These are phyloP conservation scores for Mungos mungo DNA, from an alignment of 2,113 vertebrate genomes.

Conservation along the genomic window DNA sequence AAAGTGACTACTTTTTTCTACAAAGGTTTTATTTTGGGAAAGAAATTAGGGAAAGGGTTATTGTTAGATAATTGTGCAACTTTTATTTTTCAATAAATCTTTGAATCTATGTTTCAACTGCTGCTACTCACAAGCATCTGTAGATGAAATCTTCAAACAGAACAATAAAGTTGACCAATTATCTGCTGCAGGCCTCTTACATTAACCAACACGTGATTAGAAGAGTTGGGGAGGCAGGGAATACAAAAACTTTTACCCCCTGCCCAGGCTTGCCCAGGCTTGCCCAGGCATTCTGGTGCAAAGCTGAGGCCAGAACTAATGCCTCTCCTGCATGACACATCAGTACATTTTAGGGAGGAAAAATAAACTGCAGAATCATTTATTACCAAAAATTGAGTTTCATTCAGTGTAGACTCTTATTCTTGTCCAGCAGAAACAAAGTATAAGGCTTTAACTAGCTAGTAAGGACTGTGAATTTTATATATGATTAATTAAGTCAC, in stretches of 20 bases:
- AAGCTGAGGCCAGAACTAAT: not conserved
- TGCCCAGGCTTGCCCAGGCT: not conserved
- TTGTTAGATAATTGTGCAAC: not conserved
- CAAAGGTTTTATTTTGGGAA: not conserved
- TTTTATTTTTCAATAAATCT: not conserved
- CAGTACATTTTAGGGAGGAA: not conserved
- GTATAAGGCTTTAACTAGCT: not conserved
- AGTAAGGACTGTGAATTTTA: not conserved
- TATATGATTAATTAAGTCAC: constrained; percentile 11
- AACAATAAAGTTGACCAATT: not conserved
- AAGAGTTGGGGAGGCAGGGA: not conserved
- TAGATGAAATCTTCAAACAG: not conserved
- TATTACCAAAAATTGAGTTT: not conserved
- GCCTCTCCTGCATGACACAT: not conserved
- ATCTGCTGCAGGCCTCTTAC: not conserved
- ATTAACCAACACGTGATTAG: constrained; percentile 43
- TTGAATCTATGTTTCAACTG: not conserved
- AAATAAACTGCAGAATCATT: constrained; percentile 3
- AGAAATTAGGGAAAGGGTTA: not conserved
- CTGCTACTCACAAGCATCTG: not conserved
- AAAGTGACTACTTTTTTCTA: not conserved
- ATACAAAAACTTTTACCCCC: not conserved
- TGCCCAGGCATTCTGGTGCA: not conserved
- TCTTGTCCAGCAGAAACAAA: not conserved
- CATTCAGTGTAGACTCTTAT: not conserved